Percentiles rank a stretch among this genome's conserved stretches.
phyloP scores from a whole-genome alignment of 2,888 invertebrate genomes.

The Drepanosiphum platanoidis region DNA sequence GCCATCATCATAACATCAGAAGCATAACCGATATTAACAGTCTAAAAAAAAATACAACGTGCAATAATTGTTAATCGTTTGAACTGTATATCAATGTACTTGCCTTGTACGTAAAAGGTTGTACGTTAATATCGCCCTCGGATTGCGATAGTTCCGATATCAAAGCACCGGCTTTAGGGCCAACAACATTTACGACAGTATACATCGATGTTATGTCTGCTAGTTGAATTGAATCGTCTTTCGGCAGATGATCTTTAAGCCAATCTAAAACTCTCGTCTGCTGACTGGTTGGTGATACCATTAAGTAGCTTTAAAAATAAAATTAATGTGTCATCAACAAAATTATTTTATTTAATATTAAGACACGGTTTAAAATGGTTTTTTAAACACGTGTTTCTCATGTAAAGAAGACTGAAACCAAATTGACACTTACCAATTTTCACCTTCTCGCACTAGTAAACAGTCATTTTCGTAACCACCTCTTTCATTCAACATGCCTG shows the following conservation, averaged over 20 bases:
- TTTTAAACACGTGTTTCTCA: background rate
- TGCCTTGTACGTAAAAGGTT: conserved; percentile 75
- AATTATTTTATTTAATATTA: background rate
- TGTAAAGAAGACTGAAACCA: background rate
- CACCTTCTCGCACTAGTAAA: conserved; percentile 74
- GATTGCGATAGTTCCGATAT: conserved; percentile 75
- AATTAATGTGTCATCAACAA: no score
- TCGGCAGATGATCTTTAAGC: conserved; percentile 74
- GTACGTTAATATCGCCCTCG: conserved; percentile 70
- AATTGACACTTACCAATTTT: conserved; percentile 69
- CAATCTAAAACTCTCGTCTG: conserved; percentile 78
- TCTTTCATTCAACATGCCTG: conserved; percentile 77
- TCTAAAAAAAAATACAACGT: conserved; percentile 66
- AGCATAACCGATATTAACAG: conserved; percentile 75
- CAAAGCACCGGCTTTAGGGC: conserved; percentile 75
- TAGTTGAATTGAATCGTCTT: conserved; percentile 72
- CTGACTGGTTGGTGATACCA: conserved; percentile 83
- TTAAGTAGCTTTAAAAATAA: conserved; percentile 76
- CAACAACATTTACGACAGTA: conserved; percentile 77
- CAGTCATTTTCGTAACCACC: conserved; percentile 81
- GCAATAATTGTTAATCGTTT: background rate
- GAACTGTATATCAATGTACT: conserved; percentile 6
- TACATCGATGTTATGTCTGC: conserved; percentile 79
- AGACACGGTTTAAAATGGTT: background rate
- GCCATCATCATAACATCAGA: conserved; percentile 78